Evolutionary conservation across 2,113 vertebrate species (phyloP).

Genomic region (Neofelis nebulosa): DNA sequence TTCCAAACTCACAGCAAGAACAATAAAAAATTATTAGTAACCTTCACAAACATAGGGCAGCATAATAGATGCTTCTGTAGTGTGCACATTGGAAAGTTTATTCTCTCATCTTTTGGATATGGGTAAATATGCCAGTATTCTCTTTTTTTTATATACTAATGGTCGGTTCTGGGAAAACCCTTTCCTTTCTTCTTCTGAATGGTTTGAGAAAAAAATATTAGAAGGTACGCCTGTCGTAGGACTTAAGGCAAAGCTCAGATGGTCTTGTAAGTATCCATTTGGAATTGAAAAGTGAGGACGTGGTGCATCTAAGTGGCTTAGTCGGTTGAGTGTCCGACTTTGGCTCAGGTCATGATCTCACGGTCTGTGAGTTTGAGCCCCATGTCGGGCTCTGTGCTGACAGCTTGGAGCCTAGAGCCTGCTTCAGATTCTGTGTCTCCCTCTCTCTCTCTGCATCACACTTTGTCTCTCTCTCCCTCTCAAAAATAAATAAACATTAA

Average conservation of each 20-base stretch:
- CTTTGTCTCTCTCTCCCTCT: too few species aligned
- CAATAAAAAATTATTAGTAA: not conserved
- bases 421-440: too few species aligned
- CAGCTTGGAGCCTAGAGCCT: too few species aligned
- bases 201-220: not conserved
- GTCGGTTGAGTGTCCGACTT: too few species aligned
- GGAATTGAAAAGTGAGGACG: not conserved
- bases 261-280: not conserved
- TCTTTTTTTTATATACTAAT: not conserved
- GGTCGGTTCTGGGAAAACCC: not conserved
- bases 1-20: not conserved
- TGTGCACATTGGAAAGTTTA: not conserved
- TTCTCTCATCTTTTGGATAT: not conserved
- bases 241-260: not conserved
- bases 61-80: not conserved
- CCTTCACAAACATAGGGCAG: not conserved
- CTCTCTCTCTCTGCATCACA: too few species aligned
- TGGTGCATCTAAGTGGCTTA: not conserved
- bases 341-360: too few species aligned
- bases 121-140: not conserved
- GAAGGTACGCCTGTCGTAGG: not conserved
- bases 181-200: not conserved
- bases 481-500: too few species aligned
- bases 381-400: too few species aligned
- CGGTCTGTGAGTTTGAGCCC: too few species aligned